Conservation (phyloP, 2,888 invertebrate species). For the Girardia tigrina region DNA sequence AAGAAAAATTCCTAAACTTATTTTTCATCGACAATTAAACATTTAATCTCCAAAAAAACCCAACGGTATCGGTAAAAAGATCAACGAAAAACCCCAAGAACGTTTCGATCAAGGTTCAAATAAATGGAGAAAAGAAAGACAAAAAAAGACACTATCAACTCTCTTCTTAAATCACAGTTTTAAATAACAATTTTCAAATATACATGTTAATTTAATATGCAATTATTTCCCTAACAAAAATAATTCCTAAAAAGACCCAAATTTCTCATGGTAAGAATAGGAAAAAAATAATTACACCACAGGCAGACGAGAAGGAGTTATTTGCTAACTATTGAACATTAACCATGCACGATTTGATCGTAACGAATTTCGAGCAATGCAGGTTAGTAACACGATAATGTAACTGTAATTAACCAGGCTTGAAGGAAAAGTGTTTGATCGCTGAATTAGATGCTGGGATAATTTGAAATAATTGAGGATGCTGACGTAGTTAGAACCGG, state of each 20-base stretch:
- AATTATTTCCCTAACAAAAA: background rate
- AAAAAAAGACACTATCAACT: no score
- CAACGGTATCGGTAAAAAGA: no score
- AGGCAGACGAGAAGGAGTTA: background rate
- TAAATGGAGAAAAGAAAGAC: no score
- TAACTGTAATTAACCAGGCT: conserved; percentile 10
- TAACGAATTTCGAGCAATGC: background rate
- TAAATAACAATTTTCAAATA: background rate
- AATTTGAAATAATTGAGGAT: conserved; percentile 17
- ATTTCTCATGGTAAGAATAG: background rate
- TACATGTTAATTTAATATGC: background rate
- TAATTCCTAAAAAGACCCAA: background rate
- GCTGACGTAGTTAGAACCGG: conserved; percentile 20
- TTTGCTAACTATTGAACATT: conserved; percentile 15
- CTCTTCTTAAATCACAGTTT: no score
- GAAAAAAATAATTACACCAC: conserved; percentile 13
- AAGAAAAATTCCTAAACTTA: no score
- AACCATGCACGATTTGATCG: conserved; percentile 12
- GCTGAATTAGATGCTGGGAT: conserved; percentile 23
- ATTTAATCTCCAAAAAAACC: no score
- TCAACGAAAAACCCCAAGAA: no score
- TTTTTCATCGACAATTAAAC: no score
- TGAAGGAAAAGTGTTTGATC: conserved; percentile 23
- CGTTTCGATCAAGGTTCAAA: no score
- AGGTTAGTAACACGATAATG: conserved; percentile 23